A percentile compares a stretch with the other conserved stretches of the same genome.
Evolutionary conservation across 2,888 invertebrate genomes (phyloP).

Genomic region (Epinotia ramella): DNA sequence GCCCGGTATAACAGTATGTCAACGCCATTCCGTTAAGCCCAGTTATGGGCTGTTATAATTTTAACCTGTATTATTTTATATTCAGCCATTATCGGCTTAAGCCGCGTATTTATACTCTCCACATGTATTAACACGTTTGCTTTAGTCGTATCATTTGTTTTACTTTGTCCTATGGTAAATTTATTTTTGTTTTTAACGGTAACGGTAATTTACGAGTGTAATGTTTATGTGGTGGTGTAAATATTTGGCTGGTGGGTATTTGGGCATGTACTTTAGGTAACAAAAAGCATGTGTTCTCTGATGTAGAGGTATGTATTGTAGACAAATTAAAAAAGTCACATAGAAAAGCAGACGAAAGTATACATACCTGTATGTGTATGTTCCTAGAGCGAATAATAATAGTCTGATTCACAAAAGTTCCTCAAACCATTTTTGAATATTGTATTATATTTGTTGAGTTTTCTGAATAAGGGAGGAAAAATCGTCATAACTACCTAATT

Average conservation of each 20-base stretch:
- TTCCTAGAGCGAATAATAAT: too few relatives aligned
- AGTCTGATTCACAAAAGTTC: too few relatives aligned
- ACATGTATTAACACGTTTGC: constrained; percentile 55
- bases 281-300: neutral
- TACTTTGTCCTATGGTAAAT: constrained; percentile 44
- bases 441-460: too few relatives aligned
- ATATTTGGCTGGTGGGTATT: neutral
- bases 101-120: constrained; percentile 66
- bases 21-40: constrained; percentile 69
- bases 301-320: too few relatives aligned
- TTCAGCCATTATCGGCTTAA: constrained; percentile 70
- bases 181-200: constrained; percentile 41
- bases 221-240: constrained; percentile 15
- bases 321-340: neutral
- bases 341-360: too few relatives aligned
- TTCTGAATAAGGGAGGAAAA: neutral
- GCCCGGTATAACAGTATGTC: constrained; percentile 65
- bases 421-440: too few relatives aligned
- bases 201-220: constrained; percentile 15
- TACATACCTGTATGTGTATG: too few relatives aligned
- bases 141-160: constrained; percentile 50
- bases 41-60: constrained; percentile 74
- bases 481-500: neutral
- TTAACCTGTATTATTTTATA: constrained; percentile 76
- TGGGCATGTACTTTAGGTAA: neutral